These are phyloP conservation scores for Macroramphosus scolopax DNA, from an alignment of 2,797 vertebrate genomes.

Conservation along the genomic window DNA sequence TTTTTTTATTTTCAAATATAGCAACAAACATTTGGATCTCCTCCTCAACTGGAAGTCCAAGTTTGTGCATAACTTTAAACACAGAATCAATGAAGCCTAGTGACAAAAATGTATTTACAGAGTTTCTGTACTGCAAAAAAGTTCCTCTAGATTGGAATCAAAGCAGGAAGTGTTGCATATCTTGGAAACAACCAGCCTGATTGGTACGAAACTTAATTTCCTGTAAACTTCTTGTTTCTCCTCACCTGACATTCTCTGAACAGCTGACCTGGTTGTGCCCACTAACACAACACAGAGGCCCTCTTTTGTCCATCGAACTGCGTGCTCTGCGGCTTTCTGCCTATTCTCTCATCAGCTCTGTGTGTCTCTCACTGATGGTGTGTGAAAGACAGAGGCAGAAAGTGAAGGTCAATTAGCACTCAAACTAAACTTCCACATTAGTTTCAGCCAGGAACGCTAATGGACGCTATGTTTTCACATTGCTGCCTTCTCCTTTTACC, in stretches of 20 bases:
- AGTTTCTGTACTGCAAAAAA: no score
- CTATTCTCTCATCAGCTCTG: constrained; percentile 12
- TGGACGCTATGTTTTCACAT: no score
- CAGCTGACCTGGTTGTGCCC: constrained; percentile 33
- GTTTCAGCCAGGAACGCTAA: constrained; percentile 3
- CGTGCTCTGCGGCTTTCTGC: constrained; percentile 39
- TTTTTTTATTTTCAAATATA: no score
- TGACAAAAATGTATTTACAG: no score
- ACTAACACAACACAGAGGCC: constrained; percentile 31
- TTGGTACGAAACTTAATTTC: no score
- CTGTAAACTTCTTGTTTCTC: constrained; percentile 19
- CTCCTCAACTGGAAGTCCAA: no score
- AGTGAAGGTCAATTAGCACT: constrained; percentile 22
- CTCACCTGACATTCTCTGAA: constrained; percentile 32
- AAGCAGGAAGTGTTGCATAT: no score
- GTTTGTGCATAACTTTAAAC: no score
- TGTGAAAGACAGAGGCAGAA: constrained; percentile 21
- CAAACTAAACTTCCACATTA: constrained; percentile 13
- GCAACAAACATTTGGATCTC: no score
- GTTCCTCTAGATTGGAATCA: no score
- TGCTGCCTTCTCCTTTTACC: constrained; percentile 3
- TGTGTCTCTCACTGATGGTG: constrained; percentile 13
- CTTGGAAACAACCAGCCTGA: no score
- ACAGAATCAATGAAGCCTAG: no score
- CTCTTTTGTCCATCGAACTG: constrained; percentile 39